These are phyloP conservation scores for Cranoglanis bouderius DNA, from an alignment of 2,113 vertebrate species.

Conservation along the genomic window DNA sequence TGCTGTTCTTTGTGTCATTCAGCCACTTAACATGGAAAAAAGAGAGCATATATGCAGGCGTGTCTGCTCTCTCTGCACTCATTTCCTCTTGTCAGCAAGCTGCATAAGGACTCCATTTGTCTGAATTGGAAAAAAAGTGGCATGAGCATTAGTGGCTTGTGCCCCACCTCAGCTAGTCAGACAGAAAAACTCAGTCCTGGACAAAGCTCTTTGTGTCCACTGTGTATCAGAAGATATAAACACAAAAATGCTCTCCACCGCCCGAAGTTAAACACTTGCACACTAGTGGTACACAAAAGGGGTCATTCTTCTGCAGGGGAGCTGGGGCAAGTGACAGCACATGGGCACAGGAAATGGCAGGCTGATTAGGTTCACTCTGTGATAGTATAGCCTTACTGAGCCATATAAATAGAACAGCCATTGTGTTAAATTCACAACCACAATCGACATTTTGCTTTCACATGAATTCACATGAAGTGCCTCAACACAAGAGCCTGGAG, in stretches of 20 bases:
- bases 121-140: constrained; percentile 54
- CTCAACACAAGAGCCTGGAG: neutral
- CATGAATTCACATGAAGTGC: neutral
- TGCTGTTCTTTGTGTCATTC: constrained; percentile 8
- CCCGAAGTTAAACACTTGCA: constrained; percentile 91
- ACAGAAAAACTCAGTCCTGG: constrained; percentile 73
- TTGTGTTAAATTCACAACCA: constrained; percentile 71
- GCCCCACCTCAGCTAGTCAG: constrained; percentile 72
- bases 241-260: constrained; percentile 83
- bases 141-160: constrained; percentile 47
- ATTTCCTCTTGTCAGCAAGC: constrained; percentile 62
- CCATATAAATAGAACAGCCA: constrained; percentile 84
- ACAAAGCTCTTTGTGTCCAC: constrained; percentile 87
- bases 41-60: neutral
- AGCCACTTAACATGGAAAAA: constrained; percentile 28
- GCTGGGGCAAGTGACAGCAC: constrained; percentile 82
- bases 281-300: constrained; percentile 86
- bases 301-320: constrained; percentile 86
- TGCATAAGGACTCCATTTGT: constrained; percentile 63
- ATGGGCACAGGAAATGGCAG: constrained; percentile 91
- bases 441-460: constrained; percentile 1
- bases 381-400: constrained; percentile 83
- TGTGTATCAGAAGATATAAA: constrained; percentile 90
- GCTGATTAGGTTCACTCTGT: constrained; percentile 95
- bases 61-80: constrained; percentile 55